These are phyloP conservation scores for Ostrea edulis DNA, from an alignment of 1,140 invertebrate species.

Conservation along the genomic window DNA sequence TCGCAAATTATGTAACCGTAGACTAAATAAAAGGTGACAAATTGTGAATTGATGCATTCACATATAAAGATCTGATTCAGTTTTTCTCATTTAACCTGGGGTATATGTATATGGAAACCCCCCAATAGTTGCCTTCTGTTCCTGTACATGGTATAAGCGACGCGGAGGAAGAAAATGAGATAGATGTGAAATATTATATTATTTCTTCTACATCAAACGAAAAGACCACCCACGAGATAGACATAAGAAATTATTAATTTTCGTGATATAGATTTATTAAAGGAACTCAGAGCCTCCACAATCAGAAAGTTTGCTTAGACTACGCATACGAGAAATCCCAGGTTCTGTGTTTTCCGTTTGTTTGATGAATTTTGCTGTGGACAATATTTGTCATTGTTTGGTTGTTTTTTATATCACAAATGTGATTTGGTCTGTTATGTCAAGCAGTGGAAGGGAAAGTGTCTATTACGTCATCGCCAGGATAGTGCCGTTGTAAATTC, in stretches of 20 bases:
- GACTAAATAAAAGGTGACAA: conserved; percentile 28
- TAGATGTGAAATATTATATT: conserved; percentile 29
- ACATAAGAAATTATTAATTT: conserved; percentile 31
- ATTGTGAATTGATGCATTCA: conserved; percentile 39
- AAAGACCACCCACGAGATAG: conserved; percentile 11
- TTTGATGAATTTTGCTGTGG: no score
- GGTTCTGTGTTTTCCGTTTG: no score
- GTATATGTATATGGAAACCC: background rate
- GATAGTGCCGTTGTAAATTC: no score
- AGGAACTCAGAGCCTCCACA: background rate
- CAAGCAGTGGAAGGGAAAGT: no score
- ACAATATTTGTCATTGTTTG: no score
- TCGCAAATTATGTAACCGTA: conserved; percentile 2
- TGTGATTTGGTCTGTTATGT: no score
- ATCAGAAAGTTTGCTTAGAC: background rate
- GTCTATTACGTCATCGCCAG: no score
- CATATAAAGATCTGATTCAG: background rate
- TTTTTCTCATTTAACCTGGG: background rate
- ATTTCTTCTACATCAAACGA: conserved; percentile 32
- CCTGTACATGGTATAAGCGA: background rate
- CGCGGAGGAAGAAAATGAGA: background rate
- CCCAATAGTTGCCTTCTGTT: background rate
- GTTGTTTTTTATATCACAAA: no score
- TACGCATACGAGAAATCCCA: background rate
- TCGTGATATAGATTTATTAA: background rate